phyloP scores from a whole-genome alignment of 2,888 invertebrate species.

The Julus scandinavius region DNA sequence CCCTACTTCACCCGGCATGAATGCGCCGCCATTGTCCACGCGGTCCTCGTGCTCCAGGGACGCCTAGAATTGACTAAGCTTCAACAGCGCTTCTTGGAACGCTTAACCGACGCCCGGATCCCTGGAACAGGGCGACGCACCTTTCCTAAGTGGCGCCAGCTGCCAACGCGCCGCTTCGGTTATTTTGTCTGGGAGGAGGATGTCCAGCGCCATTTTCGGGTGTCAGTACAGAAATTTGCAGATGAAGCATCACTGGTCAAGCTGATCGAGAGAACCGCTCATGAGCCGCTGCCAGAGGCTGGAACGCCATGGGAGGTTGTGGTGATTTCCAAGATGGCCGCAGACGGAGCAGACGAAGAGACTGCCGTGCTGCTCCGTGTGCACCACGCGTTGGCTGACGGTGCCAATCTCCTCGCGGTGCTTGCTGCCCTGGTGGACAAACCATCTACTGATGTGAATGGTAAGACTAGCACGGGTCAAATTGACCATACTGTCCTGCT shows the following conservation, averaged over 20 bases:
- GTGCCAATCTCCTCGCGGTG: background rate
- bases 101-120: background rate
- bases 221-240: background rate
- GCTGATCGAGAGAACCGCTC: background rate
- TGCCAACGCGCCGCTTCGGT: background rate
- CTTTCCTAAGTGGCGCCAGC: background rate
- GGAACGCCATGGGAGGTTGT: background rate
- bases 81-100: background rate
- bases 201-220: background rate
- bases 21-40: background rate
- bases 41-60: background rate
- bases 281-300: background rate
- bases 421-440: background rate
- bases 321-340: background rate
- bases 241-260: background rate
- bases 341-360: background rate
- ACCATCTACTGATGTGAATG: background rate
- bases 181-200: constrained; percentile 38
- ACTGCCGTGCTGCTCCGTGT: background rate
- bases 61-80: background rate
- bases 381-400: background rate
- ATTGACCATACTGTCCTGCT: background rate
- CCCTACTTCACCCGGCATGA: background rate
- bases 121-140: background rate
- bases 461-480: background rate